Conservation (phyloP, 2,113 vertebrate species). For the Ranitomeya imitator region DNA sequence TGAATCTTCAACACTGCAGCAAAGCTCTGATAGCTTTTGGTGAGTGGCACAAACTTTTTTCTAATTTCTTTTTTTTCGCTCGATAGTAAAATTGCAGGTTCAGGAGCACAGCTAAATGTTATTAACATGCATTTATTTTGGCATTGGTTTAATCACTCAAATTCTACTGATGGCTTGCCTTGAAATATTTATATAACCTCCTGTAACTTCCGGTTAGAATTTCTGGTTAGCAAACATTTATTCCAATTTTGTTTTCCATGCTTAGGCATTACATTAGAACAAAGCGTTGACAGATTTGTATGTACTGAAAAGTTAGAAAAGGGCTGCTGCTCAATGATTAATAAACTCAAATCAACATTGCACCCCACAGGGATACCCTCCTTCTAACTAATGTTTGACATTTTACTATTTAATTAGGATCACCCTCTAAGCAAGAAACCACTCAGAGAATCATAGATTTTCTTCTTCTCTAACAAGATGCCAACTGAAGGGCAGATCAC, state of each 20-base stretch:
- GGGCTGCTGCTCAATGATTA: slow-evolving; percentile 70
- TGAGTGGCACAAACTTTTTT: no score
- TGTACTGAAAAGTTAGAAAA: slow-evolving; percentile 57
- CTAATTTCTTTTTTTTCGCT: no score
- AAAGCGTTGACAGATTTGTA: slow-evolving; percentile 60
- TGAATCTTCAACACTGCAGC: no score
- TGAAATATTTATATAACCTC: not conserved
- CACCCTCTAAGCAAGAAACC: slow-evolving; percentile 68
- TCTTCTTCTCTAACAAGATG: slow-evolving; percentile 64
- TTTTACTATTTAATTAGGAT: slow-evolving; percentile 75
- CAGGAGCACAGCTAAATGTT: no score
- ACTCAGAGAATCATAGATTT: slow-evolving; percentile 68
- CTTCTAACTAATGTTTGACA: slow-evolving; percentile 72
- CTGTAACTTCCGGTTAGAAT: not conserved
- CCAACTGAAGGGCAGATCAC: slow-evolving; percentile 63
- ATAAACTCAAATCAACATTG: slow-evolving; percentile 69
- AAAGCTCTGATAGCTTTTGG: no score
- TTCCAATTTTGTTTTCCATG: not conserved
- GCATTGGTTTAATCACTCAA: no score
- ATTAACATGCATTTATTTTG: no score
- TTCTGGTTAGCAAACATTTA: not conserved
- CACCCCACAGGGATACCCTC: slow-evolving; percentile 66
- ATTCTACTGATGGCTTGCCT: not conserved
- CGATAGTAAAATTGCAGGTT: no score
- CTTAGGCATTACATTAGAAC: not conserved